Evolutionary conservation across 2,797 vertebrate genomes (phyloP).

Genomic region (Pachyuromys duprasi): DNA sequence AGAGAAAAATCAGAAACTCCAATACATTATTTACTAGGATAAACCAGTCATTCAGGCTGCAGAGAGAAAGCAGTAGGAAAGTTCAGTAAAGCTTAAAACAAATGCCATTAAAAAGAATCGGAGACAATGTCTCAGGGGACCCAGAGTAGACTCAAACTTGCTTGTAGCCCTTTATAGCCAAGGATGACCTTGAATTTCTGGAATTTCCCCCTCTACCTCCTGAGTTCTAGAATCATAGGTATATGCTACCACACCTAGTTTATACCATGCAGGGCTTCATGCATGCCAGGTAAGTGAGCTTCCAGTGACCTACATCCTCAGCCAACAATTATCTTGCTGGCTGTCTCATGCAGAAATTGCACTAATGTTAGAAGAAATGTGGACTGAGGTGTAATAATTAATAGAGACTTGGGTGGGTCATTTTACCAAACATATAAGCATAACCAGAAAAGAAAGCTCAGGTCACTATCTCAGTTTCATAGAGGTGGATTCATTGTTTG

Average conservation of each 20-base stretch:
- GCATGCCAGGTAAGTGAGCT: not conserved
- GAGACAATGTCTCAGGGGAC: not conserved
- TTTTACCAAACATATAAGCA: conserved; percentile 2
- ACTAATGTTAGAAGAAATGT: conserved; percentile 4
- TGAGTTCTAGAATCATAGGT: not conserved
- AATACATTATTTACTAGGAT: conserved; percentile 80
- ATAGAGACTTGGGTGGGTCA: not conserved
- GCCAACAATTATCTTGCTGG: conserved; percentile 20
- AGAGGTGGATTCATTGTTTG: not conserved
- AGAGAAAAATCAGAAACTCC: conserved; percentile 69
- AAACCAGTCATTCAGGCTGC: conserved; percentile 66
- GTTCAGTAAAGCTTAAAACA: conserved; percentile 55
- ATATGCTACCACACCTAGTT: not conserved
- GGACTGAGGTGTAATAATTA: conserved; percentile 48
- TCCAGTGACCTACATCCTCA: not conserved
- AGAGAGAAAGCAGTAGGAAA: conserved; percentile 60
- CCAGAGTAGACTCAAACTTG: not conserved
- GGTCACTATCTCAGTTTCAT: not conserved
- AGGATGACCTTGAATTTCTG: not conserved
- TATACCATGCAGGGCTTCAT: not conserved
- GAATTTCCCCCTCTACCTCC: not conserved
- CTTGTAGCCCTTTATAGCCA: not conserved
- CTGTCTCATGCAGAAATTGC: conserved; percentile 28
- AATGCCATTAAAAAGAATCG: not conserved
- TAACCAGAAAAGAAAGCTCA: not conserved